Evolutionary conservation across 2,113 vertebrate species (phyloP), one percentile per base, ranked within the genome.

Genomic region (Dermatemys mawii): DNA sequence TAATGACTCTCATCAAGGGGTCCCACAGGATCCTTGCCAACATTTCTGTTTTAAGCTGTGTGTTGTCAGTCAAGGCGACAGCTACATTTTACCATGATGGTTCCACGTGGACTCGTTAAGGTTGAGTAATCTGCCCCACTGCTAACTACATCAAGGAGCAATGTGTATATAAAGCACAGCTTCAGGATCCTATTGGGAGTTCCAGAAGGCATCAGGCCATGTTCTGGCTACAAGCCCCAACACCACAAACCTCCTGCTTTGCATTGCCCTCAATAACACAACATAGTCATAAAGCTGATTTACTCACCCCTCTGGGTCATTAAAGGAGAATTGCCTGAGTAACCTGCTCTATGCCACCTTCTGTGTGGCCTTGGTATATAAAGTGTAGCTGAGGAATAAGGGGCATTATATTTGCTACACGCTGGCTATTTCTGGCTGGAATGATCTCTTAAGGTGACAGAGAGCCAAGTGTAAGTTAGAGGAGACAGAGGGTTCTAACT

Each of bases 1-100:
- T 86, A 73, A 50, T 89, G 91, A 94, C 67, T 91, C 41, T 53
- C 44, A 81, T 38, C 46, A 85, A 83, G 49, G 88, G 90, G 78
- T 79, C 38, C 29, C 12, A 41, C 51, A 73, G 63, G 48, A 79
- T 29, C 8, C 44, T 26, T 79, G 41, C 29, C 80, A 86, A 32
- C 49, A 78, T 2, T 60, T 60, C 38, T 70, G n/a, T 6, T 35
- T 92, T 94, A 93, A 92, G 80, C 32, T 13, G 27, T 55, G 44
- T 76, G 41, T 16, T 81, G n/a, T n/a, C 53, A 26, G 38, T 54
- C n/a, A 54, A 27, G 51, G 38, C 29, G 57, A 5, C 78, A 92
- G 5, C 14, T 83, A 8, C 21, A 46, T 92, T 93, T 94, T 46
- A 79, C 35, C 22, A 60, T 76, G 11, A 44, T 87, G 54, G 35